Evolutionary conservation across 64 coral and sea anemone genomes (phyloP).

Genomic region (Actinia tenebrosa): DNA sequence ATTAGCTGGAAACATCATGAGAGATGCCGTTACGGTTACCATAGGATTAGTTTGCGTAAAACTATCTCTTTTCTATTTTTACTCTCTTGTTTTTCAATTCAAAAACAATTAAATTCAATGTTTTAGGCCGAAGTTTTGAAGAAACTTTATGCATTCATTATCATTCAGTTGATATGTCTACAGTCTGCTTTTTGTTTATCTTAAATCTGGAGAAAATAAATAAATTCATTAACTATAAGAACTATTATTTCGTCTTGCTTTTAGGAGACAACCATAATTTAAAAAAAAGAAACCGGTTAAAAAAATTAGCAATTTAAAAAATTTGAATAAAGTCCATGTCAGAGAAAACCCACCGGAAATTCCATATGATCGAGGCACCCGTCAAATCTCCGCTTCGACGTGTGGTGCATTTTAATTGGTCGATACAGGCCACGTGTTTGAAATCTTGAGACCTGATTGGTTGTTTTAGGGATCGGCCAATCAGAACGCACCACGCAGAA

Average conservation of each 20-base stretch:
- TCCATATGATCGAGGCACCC: neutral
- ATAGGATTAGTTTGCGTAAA: neutral
- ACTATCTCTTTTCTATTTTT: neutral
- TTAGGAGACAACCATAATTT: neutral
- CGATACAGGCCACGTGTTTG: slow-evolving; percentile 33
- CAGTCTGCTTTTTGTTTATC: neutral
- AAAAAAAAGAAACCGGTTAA: neutral
- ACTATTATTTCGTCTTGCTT: neutral
- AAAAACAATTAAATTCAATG: neutral
- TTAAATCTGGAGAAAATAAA: neutral
- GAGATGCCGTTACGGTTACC: neutral
- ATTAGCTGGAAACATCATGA: neutral
- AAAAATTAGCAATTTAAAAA: neutral
- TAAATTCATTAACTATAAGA: neutral
- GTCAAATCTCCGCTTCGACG: slow-evolving; percentile 45
- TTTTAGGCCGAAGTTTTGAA: too few relatives aligned
- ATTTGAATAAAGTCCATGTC: neutral
- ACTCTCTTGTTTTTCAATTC: neutral
- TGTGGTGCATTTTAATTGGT: slow-evolving; percentile 90
- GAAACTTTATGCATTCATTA: neutral
- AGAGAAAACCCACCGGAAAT: slow-evolving; percentile 16
- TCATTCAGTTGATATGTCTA: neutral
- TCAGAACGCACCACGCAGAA: slow-evolving; percentile 99
- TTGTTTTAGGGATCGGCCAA: slow-evolving; percentile 39
- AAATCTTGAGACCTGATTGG: slow-evolving; percentile 53